Evolutionary conservation across 2,888 invertebrate genomes (phyloP).

Genomic region (Nymphalis polychloros): DNA sequence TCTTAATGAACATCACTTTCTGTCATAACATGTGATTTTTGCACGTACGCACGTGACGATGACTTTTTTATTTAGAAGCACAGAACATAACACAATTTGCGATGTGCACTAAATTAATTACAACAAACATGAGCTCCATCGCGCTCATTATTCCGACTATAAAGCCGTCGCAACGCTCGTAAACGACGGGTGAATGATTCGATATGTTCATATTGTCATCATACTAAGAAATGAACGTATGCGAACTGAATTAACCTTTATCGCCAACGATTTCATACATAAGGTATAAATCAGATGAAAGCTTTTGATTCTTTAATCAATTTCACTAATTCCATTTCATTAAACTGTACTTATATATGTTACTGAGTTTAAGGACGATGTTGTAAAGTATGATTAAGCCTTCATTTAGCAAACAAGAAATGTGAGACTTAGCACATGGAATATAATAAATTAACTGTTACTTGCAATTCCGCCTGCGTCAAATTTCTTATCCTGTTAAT

Average conservation of each 20-base stretch:
- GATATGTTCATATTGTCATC: conserved; percentile 64
- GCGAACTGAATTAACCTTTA: conserved; percentile 68
- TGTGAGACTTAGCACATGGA: too few species aligned
- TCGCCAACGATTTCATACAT: conserved; percentile 47
- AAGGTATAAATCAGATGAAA: conserved; percentile 23
- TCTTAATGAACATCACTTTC: not conserved
- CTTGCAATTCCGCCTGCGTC: too few species aligned
- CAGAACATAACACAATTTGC: conserved; percentile 31
- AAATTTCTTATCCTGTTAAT: too few species aligned
- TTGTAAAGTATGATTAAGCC: not conserved
- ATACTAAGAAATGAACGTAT: conserved; percentile 60
- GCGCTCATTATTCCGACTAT: conserved; percentile 53
- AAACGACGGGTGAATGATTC: conserved; percentile 69
- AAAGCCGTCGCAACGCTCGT: conserved; percentile 57
- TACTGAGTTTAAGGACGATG: not conserved
- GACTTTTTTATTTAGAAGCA: conserved; percentile 23
- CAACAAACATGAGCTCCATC: conserved; percentile 43
- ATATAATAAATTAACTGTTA: too few species aligned
- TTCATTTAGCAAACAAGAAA: not conserved
- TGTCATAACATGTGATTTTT: not conserved
- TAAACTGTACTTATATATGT: not conserved
- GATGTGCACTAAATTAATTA: conserved; percentile 49
- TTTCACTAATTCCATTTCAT: conserved; percentile 7
- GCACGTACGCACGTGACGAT: conserved; percentile 6
- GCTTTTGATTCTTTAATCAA: conserved; percentile 19